phyloP scores from a whole-genome alignment of 2,113 vertebrate genomes.

The Hypanus sabinus region DNA sequence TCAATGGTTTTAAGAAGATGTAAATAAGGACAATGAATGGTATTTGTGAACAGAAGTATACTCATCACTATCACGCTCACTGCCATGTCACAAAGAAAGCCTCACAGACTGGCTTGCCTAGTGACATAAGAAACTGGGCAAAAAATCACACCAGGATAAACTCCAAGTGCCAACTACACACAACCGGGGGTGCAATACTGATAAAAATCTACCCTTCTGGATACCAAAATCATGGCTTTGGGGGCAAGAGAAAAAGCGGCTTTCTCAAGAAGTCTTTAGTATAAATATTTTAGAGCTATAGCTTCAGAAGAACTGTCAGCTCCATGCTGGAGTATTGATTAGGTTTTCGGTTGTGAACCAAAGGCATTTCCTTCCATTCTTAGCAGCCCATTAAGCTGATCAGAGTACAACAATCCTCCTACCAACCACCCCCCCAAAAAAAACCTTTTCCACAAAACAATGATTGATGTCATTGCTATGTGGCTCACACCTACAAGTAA shows the following conservation, averaged over 20 bases:
- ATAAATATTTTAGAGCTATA: slow-evolving; percentile 39
- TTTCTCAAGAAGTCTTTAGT: slow-evolving; percentile 39
- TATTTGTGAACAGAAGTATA: neutral
- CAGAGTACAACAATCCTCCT: slow-evolving; percentile 27
- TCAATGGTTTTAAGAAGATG: too few species aligned
- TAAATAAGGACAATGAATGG: neutral
- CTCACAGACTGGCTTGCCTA: neutral
- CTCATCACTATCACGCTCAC: neutral
- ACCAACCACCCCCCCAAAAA: neutral
- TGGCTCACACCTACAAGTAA: slow-evolving; percentile 28
- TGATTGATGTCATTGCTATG: slow-evolving; percentile 5
- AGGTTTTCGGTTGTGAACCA: slow-evolving; percentile 37
- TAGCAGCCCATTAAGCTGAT: slow-evolving; percentile 34
- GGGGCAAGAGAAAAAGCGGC: slow-evolving; percentile 32
- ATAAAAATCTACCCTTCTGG: slow-evolving; percentile 38
- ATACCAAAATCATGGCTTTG: slow-evolving; percentile 34
- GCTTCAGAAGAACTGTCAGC: slow-evolving; percentile 37
- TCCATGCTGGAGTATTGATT: slow-evolving; percentile 40
- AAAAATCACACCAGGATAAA: neutral
- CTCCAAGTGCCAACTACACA: neutral
- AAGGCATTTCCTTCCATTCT: slow-evolving; percentile 38
- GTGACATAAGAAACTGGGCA: neutral
- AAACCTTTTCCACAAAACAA: slow-evolving; percentile 2
- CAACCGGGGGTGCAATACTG: slow-evolving; percentile 15
- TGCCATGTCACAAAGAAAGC: neutral